A percentile compares a stretch with the other conserved stretches of the same genome.
These are phyloP conservation scores for rat (Rattus norvegicus) DNA, from an alignment of 2,113 vertebrate genomes.

Conservation along the genomic window GRCr8 NC_086021.1:167096001-167096500, in stretches of 20 bases:
- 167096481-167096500: background rate
- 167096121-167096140: background rate
- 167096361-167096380: background rate
- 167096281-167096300: background rate
- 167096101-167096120: background rate
- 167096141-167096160: background rate
- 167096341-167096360: background rate
- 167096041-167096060: background rate
- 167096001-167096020: background rate
- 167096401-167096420: slow-evolving; percentile 14
- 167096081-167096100: background rate
- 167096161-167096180: background rate
- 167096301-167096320: background rate
- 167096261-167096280: background rate
- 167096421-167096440: background rate
- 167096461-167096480: background rate
- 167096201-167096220: background rate
- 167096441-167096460: background rate
- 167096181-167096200: background rate
- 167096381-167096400: background rate
- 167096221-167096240: background rate
- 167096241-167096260: background rate
- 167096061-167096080: background rate
- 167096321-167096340: background rate
- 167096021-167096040: slow-evolving; percentile 3